Conservation (phyloP, 2,888 invertebrate species). For the Ormyrus pomaceus region DNA sequence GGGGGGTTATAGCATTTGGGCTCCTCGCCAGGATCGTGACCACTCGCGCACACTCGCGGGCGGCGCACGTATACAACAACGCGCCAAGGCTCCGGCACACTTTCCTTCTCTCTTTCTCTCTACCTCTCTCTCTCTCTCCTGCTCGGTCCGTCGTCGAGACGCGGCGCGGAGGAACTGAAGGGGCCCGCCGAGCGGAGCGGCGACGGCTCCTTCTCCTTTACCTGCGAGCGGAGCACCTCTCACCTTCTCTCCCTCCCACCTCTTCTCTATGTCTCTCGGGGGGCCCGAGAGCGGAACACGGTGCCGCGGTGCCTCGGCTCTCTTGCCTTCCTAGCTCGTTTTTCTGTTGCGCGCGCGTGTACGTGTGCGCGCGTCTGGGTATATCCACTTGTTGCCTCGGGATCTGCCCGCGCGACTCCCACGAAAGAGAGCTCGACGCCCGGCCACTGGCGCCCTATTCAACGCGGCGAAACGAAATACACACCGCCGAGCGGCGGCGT, state of each 20-base stretch:
- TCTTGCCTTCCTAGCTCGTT: neutral
- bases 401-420: too few species aligned
- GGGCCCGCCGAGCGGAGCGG: constrained; percentile 53
- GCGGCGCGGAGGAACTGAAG: constrained; percentile 74
- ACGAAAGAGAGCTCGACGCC: too few species aligned
- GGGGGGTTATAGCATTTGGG: neutral
- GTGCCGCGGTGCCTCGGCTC: constrained; percentile 15
- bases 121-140: neutral
- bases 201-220: constrained; percentile 39
- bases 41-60: neutral
- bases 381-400: too few species aligned
- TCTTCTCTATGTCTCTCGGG: constrained; percentile 8
- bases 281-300: neutral
- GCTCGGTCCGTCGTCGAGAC: constrained; percentile 65
- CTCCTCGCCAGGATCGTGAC: neutral
- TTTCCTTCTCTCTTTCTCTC: neutral
- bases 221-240: constrained; percentile 25
- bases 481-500: too few species aligned
- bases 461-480: too few species aligned
- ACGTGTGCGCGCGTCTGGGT: neutral
- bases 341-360: neutral
- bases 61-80: neutral
- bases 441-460: too few species aligned
- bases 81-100: neutral
- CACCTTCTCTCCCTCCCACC: constrained; percentile 41